Evolutionary conservation across 2,797 vertebrate genomes (phyloP).

Genomic region (Alosa sapidissima): DNA sequence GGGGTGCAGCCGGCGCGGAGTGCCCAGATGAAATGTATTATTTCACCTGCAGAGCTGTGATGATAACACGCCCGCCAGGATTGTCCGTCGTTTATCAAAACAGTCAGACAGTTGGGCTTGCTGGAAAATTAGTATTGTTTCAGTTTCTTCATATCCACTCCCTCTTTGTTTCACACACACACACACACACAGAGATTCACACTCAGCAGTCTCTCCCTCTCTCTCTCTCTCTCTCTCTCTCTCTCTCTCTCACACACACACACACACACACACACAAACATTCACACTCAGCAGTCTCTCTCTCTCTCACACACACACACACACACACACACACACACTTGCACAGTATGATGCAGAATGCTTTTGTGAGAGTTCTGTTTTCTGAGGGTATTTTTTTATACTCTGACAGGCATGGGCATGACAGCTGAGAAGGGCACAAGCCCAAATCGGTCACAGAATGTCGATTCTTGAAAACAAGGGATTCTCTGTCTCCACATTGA

Average conservation of each 20-base stretch:
- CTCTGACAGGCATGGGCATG: background rate
- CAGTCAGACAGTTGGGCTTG: background rate
- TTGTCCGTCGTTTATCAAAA: background rate
- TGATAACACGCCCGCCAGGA: background rate
- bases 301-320: background rate
- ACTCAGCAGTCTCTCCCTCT: background rate
- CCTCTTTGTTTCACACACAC: background rate
- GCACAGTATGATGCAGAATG: background rate
- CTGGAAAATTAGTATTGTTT: slow-evolving; percentile 17
- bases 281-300: background rate
- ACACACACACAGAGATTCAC: background rate
- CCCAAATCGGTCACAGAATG: background rate
- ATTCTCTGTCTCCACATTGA: slow-evolving; percentile 7
- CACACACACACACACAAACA: background rate
- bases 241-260: background rate
- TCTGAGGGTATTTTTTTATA: background rate
- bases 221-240: background rate
- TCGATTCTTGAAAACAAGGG: background rate
- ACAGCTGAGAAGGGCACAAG: background rate
- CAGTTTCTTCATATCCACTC: background rate
- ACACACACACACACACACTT: background rate
- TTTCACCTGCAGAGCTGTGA: background rate
- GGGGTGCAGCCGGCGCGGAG: background rate
- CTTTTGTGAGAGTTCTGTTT: background rate
- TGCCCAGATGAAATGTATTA: background rate